Base-by-base conservation (phyloP, 2,888 invertebrate genomes). In the Rhaphigaster nebulosa region DNA sequence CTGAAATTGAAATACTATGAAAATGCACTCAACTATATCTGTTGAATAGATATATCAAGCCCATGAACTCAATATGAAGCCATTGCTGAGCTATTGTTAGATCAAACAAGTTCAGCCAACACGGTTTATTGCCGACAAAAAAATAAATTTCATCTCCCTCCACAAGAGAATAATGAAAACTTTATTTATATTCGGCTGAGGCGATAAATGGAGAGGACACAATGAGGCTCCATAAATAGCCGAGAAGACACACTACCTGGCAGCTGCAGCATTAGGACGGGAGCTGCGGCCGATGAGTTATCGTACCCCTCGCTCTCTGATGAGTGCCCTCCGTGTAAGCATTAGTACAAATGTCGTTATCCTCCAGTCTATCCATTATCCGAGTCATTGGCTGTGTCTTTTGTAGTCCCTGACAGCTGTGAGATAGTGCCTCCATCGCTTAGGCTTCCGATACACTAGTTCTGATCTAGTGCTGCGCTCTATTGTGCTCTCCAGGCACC, bases 381-480 rank as follows among this genome's bases (percentile, higher is more conserved):
- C 80, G 80, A 84, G 80, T 84, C 80, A 84, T 84, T 84, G 45
- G 80, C 80, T 84, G 4, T 84, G 45, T 84, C 80, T 84, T 84
- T 84, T 84, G 80, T 84, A 84, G 80, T 26, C 38, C 26, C 34
- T 80, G 76, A 41, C 80, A 45, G 41, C 80, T 45, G 80, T 84
- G 80, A 84, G 38, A 2, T 84, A 84, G 80, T 84, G 80, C 41
- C 23, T 23, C 45, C 80, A 84, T 84, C 23, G 38, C n/a, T 84
- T 45, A 84, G 41, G 34, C 80, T 84, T 84, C 80, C 80, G 41
- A 45, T 84, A 84, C 80, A 45, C 80, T 84, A 80, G 76, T 41
- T 26, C 76, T 80, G 76, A 80, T 80, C 20, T 80, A 84, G 80
- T 84, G 80, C 80, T 84, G 80, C 45, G 41, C 80, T 84, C 80